Conservation (phyloP, 2,797 vertebrate species). For the Molossus alvarezi region DNA sequence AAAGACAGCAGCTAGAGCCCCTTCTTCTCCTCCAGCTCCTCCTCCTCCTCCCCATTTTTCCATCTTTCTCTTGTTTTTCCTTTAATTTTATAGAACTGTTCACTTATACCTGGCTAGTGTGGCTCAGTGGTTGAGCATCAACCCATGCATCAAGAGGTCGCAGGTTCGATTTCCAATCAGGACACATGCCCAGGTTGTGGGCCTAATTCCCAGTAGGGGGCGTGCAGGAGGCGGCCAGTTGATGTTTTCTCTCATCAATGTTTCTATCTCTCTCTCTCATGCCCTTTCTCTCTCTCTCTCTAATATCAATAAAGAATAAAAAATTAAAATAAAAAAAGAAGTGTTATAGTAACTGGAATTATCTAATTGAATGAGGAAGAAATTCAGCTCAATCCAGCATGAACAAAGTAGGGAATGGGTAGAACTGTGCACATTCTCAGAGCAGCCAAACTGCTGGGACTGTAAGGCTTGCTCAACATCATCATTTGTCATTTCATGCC, state of each 20-base stretch:
- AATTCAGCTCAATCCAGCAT: neutral
- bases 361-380: neutral
- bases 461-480: neutral
- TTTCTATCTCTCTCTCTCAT: too few species aligned
- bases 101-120: too few species aligned
- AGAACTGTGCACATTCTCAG: neutral
- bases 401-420: neutral
- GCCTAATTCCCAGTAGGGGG: too few species aligned
- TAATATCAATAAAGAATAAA: too few species aligned
- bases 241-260: too few species aligned
- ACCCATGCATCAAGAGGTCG: too few species aligned
- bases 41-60: neutral
- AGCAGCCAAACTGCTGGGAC: neutral
- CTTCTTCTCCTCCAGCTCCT: neutral
- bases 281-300: too few species aligned
- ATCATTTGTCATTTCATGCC: neutral
- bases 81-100: neutral
- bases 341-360: neutral
- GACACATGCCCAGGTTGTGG: too few species aligned
- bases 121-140: too few species aligned
- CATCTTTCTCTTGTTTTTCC: neutral
- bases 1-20: neutral
- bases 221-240: too few species aligned
- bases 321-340: neutral
- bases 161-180: too few species aligned